Conservation (phyloP, 2,113 vertebrate genomes). For the human region DNA sequence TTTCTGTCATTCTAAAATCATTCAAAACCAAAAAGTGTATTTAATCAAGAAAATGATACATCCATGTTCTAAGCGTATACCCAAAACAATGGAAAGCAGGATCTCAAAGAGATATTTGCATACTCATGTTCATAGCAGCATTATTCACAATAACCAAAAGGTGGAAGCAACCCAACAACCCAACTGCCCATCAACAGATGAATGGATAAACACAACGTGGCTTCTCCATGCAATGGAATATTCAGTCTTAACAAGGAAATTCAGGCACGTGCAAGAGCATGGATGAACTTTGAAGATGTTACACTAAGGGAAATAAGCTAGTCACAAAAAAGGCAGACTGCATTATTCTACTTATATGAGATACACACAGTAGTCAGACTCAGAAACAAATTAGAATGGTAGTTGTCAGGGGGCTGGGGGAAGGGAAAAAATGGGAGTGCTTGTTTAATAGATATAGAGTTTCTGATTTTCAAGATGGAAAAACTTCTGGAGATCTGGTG, state of each 20-base stretch:
- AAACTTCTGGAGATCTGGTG: not conserved
- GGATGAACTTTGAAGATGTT: not conserved
- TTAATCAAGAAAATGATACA: not conserved
- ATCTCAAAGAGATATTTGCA: not conserved
- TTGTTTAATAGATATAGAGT: not conserved
- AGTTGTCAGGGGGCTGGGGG: not conserved
- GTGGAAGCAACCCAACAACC: not conserved
- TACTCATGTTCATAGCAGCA: not conserved
- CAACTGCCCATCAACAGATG: not conserved
- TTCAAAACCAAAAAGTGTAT: not conserved
- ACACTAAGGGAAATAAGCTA: not conserved
- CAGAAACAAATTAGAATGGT: not conserved
- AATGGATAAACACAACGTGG: not conserved
- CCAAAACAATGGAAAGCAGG: not conserved
- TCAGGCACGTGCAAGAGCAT: not conserved
- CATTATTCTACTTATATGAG: not conserved
- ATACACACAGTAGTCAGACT: not conserved
- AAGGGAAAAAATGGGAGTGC: not conserved
- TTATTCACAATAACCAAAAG: not conserved
- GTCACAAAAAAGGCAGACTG: not conserved
- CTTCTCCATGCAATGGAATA: not conserved
- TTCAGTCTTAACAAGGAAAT: not conserved
- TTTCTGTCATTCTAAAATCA: not conserved
- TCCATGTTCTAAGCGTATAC: not conserved
- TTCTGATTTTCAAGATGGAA: not conserved